These are phyloP conservation scores for Meliscaeva auricollis DNA, from an alignment of 2,888 invertebrate species.

Conservation along the genomic window DNA sequence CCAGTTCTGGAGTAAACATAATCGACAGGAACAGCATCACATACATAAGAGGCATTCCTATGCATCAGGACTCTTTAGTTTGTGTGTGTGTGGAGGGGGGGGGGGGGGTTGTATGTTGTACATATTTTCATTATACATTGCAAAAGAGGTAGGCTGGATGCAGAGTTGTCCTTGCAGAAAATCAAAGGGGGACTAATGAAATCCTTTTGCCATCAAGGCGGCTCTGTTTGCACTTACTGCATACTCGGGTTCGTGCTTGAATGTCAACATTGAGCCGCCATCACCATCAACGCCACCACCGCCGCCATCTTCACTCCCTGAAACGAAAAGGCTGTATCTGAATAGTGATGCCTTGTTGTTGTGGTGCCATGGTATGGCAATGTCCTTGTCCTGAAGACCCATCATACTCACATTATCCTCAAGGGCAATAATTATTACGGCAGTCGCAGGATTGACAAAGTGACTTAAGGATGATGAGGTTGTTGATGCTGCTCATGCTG, in stretches of 20 bases:
- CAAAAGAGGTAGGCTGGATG: slow-evolving; percentile 39
- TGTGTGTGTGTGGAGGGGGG: neutral
- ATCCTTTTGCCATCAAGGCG: slow-evolving; percentile 41
- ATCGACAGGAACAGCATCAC: slow-evolving; percentile 65
- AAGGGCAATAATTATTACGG: slow-evolving; percentile 72
- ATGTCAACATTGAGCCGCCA: slow-evolving; percentile 67
- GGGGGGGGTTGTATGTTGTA: neutral
- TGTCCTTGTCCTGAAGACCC: slow-evolving; percentile 38
- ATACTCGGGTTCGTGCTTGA: slow-evolving; percentile 62
- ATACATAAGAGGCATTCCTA: slow-evolving; percentile 30
- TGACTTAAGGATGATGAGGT: slow-evolving; percentile 57
- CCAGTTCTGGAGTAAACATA: slow-evolving; percentile 73
- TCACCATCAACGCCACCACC: neutral
- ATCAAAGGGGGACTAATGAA: slow-evolving; percentile 21
- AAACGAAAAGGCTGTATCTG: slow-evolving; percentile 50
- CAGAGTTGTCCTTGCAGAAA: slow-evolving; percentile 56
- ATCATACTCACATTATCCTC: slow-evolving; percentile 66
- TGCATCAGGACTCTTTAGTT: slow-evolving; percentile 14
- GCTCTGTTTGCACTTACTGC: slow-evolving; percentile 68
- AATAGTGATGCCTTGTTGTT: too few species aligned
- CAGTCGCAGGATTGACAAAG: slow-evolving; percentile 62
- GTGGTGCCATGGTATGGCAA: neutral
- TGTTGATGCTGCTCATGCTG: slow-evolving; percentile 20
- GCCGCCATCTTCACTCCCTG: neutral
- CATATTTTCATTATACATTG: slow-evolving; percentile 50